Evolutionary conservation across 1,140 invertebrate species (phyloP), one percentile per base, ranked within the genome.

Genomic region (Saxidomus purpurata): DNA sequence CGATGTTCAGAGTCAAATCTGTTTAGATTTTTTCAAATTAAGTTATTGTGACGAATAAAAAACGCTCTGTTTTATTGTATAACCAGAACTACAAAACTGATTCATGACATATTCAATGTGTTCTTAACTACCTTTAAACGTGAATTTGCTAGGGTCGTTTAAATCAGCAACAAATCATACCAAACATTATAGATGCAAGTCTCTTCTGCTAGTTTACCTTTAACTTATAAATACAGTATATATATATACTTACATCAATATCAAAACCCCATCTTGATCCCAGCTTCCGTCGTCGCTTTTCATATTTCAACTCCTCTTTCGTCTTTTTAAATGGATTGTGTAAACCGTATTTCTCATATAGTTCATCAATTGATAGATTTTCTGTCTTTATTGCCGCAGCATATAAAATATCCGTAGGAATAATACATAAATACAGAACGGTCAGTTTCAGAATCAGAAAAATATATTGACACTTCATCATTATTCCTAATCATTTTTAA

Each of bases 201-300:
- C n/a, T n/a, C n/a, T n/a, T n/a, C n/a, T n/a, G n/a, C n/a, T n/a
- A n/a, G n/a, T n/a, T n/a, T n/a, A n/a, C n/a, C n/a, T n/a, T n/a
- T n/a, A n/a, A n/a, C n/a, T n/a, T n/a, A n/a, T n/a, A n/a, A n/a
- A n/a, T n/a, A n/a, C n/a, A n/a, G n/a, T n/a, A n/a, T n/a, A n/a
- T n/a, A n/a, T n/a, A n/a, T n/a, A n/a, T 34, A 84, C 82, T 84
- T 71, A 84, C 82, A n/a, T 84, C 63, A 22, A 84, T 28, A 49
- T 84, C 82, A 31, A 84, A 47, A 31, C 43, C 67, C 40, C 40
- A 84, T 40, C 82, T 40, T 13, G 19, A n/a, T 69, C 71, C 43
- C 6, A 84, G 28, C 11, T 84, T 84, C 28, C 22, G 2, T 69
- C 82, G 82, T 25, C 82, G 63, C 31, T 67, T 84, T 49, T 69